Evolutionary conservation across 2,888 invertebrate genomes (phyloP).

Genomic region (Apamea crenata): DNA sequence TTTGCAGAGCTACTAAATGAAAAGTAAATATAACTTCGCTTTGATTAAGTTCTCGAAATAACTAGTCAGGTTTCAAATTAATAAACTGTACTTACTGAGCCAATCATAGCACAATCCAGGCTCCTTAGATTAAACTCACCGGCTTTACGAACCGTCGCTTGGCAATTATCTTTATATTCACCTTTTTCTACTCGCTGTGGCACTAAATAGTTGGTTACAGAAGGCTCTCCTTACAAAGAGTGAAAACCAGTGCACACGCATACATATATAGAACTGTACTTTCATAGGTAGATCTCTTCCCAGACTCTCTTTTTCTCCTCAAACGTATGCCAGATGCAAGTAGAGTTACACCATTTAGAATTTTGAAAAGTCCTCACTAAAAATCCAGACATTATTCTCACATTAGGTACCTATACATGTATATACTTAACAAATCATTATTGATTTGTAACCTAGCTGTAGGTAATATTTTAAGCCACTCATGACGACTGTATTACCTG

Average conservation of each 20-base stretch:
- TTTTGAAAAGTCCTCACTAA: background rate
- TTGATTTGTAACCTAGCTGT: background rate
- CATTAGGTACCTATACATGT: background rate
- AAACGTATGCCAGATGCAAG: background rate
- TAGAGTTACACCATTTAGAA: background rate
- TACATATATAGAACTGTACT: background rate
- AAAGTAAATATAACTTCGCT: background rate
- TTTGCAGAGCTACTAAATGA: background rate
- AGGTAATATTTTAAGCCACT: background rate
- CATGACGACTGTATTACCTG: background rate
- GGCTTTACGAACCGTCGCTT: slow-evolving; percentile 17
- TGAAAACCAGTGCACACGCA: background rate
- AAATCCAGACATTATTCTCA: background rate
- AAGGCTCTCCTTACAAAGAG: background rate
- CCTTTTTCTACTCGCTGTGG: background rate
- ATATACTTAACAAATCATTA: background rate
- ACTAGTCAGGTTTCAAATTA: slow-evolving; percentile 29
- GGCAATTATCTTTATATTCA: slow-evolving; percentile 40
- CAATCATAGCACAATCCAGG: slow-evolving; percentile 36
- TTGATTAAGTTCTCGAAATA: slow-evolving; percentile 7
- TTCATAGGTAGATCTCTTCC: background rate
- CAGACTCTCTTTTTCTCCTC: background rate
- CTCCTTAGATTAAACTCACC: slow-evolving; percentile 39
- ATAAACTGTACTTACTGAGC: slow-evolving; percentile 27
- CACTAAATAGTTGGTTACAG: slow-evolving; percentile 9